These are phyloP conservation scores for Hesperia comma DNA, from an alignment of 2,888 invertebrate genomes.

Conservation along the genomic window DNA sequence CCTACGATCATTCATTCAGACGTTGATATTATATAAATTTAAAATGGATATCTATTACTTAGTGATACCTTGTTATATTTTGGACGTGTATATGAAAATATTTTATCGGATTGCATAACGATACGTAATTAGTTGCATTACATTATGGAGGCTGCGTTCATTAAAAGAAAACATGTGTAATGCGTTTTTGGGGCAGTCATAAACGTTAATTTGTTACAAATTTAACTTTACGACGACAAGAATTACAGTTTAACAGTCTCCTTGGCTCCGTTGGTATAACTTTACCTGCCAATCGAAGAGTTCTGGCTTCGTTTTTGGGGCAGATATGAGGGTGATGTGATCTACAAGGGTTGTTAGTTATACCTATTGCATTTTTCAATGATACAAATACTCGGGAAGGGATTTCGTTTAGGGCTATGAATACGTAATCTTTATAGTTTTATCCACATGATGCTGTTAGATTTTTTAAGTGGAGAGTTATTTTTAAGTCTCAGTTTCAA, in stretches of 20 bases:
- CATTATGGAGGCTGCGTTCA: neutral
- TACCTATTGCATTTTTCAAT: too few relatives aligned
- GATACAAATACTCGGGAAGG: too few relatives aligned
- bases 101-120: conserved; percentile 15
- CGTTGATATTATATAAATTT: conserved; percentile 13
- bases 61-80: conserved; percentile 20
- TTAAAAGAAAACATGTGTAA: neutral
- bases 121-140: neutral
- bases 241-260: neutral
- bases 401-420: too few relatives aligned
- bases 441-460: too few relatives aligned
- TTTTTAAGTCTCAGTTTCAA: too few relatives aligned
- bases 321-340: too few relatives aligned
- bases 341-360: too few relatives aligned
- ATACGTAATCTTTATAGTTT: too few relatives aligned
- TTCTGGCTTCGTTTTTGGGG: too few relatives aligned
- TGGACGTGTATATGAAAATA: conserved; percentile 12
- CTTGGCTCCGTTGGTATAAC: neutral
- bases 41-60: conserved; percentile 1
- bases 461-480: too few relatives aligned
- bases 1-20: neutral
- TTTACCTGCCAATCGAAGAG: too few relatives aligned
- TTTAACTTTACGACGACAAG: too few relatives aligned
- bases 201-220: neutral
- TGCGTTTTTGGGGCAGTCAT: neutral